Evolutionary conservation across 2,888 invertebrate genomes (phyloP).

Genomic region (Melieria crassipennis): DNA sequence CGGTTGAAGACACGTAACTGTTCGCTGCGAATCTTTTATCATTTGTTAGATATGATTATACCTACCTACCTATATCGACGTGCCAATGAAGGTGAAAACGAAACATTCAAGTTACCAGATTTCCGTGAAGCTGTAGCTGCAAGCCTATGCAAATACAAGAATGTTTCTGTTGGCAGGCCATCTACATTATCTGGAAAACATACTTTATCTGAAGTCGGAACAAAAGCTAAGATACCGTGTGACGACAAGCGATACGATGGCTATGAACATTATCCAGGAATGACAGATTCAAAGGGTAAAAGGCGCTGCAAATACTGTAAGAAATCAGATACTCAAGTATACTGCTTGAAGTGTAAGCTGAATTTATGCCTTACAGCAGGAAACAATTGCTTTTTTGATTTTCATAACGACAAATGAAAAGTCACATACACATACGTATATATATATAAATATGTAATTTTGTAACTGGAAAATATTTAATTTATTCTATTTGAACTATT

Average conservation of each 20-base stretch:
- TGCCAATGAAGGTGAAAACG: no score
- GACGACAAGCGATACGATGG: background rate
- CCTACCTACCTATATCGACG: no score
- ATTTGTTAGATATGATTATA: background rate
- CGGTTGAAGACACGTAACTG: background rate
- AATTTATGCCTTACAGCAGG: background rate
- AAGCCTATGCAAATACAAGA: no score
- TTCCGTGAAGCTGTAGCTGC: background rate
- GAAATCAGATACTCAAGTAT: constrained; percentile 1
- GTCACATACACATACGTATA: no score
- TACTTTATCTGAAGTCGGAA: no score
- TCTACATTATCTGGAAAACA: no score
- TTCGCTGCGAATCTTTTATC: background rate
- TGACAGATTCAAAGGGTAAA: background rate
- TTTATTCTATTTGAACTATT: no score
- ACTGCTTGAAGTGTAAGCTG: background rate
- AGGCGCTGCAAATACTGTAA: background rate
- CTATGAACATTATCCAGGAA: background rate
- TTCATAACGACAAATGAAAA: background rate
- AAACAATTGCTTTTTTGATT: background rate
- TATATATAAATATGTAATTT: no score
- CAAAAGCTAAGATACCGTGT: no score
- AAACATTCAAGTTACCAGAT: background rate
- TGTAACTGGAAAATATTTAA: no score
- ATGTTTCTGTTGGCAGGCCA: no score